These are phyloP conservation scores for Apamea crenata DNA, from an alignment of 2,888 invertebrate species.

Conservation along the genomic window DNA sequence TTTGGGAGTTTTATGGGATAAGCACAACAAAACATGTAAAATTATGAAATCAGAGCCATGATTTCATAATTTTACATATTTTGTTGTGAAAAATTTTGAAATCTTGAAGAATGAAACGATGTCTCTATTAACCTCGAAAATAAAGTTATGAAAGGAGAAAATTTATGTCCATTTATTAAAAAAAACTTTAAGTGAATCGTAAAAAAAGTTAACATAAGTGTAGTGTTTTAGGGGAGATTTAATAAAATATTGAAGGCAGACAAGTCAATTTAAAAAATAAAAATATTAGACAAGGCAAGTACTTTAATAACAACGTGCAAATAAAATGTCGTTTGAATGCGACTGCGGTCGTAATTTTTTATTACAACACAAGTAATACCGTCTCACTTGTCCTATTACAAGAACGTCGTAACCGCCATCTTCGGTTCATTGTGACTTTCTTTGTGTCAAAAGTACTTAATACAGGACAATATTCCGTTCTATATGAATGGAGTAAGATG, in stretches of 20 bases:
- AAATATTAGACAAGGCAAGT: conserved; percentile 24
- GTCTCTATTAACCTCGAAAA: neutral
- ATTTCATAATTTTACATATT: conserved; percentile 15
- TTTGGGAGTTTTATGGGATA: conserved; percentile 21
- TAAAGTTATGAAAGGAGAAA: neutral
- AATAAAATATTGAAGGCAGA: neutral
- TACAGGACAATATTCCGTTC: conserved; percentile 49
- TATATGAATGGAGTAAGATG: conserved; percentile 40
- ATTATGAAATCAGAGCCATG: too few relatives aligned
- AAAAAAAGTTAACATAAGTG: neutral
- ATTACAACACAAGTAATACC: conserved; percentile 60
- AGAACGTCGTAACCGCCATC: conserved; percentile 40
- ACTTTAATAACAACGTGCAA: conserved; percentile 51
- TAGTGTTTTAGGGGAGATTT: neutral
- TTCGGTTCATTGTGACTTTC: conserved; percentile 52
- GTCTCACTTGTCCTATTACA: conserved; percentile 50
- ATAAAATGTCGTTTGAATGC: conserved; percentile 64
- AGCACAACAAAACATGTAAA: too few relatives aligned
- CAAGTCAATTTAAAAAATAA: conserved; percentile 16
- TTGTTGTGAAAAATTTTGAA: neutral
- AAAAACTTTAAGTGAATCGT: neutral
- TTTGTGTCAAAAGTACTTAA: conserved; percentile 57
- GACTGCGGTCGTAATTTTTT: conserved; percentile 66
- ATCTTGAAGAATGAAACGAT: neutral
- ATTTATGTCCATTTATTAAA: neutral